Base-by-base conservation (phyloP, 2,888 invertebrate species). In the Nipponacmea schrenckii region DNA sequence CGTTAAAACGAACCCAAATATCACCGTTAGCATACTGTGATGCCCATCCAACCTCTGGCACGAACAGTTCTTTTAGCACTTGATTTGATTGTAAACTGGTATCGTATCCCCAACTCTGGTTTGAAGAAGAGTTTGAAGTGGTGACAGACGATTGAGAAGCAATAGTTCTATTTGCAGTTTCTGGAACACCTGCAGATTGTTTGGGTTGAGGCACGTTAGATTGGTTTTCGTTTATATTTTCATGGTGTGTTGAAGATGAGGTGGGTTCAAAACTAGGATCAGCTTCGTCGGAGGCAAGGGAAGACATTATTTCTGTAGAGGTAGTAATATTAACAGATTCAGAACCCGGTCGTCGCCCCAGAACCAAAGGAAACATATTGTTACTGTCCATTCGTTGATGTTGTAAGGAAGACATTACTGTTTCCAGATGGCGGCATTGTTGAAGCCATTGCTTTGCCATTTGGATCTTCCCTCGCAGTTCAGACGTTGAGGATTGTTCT, bases 331-430 rank as follows among this genome's bases (percentile, higher is more conserved):
- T 56, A 20, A 56, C 56, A 5, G 20, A 24, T 24, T 56, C 56
- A 24, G 20, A 8, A 20, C 56, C 56, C 8, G 56, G 56, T 56
- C 56, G 56, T 24, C 56, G 92, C 24, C 96, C 96, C 81, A 96
- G 93, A 73, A 95, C 94, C 66, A 94, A 91, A 2, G 96, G 96
- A 90, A 96, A 96, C 85, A 93, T 93, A n/a, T 80, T 79, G 20
- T 78, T 80, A 31, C 77, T 73, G 1, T 81, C 67, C 26, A 78
- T 80, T 44, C 83, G 83, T n/a, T 84, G 78, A 10, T 74, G 90
- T 64, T 92, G 90, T 73, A 94, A 90, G 77, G 92, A 90, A 67
- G 92, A 91, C 71, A 96, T 89, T 31, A 94, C 92, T 74, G 91
- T 91, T 86, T 95, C 95, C 75, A 96, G 90, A 67, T 93, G 89